Percentiles rank a stretch among this genome's conserved stretches.
Evolutionary conservation across 2,888 invertebrate species (phyloP).

Genomic region (Phyllotreta striolata): DNA sequence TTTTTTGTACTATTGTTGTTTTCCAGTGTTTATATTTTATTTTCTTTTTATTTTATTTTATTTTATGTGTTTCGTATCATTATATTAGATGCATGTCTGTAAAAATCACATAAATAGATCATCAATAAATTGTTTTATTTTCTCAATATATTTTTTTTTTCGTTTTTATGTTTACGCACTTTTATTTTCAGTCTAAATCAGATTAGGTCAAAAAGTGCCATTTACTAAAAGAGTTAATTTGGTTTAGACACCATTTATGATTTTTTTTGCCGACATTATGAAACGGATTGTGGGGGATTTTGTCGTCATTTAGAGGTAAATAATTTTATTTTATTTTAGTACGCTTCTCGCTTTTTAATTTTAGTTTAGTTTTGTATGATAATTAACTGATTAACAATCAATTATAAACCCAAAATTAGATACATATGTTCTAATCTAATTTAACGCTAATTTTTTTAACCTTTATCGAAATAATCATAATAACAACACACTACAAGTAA

Average conservation of each 20-base stretch:
- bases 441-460: too few species aligned
- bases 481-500: too few species aligned
- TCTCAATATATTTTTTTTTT: slow-evolving; percentile 44
- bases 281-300: slow-evolving; percentile 8
- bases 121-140: slow-evolving; percentile 53
- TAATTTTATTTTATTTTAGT: neutral
- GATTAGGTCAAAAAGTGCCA: neutral
- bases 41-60: slow-evolving; percentile 36
- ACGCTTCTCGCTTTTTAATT: neutral
- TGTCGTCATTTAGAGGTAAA: too few species aligned
- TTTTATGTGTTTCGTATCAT: slow-evolving; percentile 39
- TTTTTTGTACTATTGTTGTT: slow-evolving; percentile 32
- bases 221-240: neutral
- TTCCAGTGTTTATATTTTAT: slow-evolving; percentile 37
- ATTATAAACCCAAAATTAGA: slow-evolving; percentile 52
- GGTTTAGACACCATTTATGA: neutral
- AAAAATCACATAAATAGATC: slow-evolving; percentile 38
- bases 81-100: slow-evolving; percentile 43
- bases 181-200: slow-evolving; percentile 2
- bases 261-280: neutral
- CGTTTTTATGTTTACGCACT: slow-evolving; percentile 57
- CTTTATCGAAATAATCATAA: too few species aligned
- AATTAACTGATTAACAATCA: neutral
- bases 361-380: too few species aligned
- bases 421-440: too few species aligned